Evolutionary conservation across 2,113 vertebrate genomes (phyloP).

Genomic region (Anoura caudifer): DNA sequence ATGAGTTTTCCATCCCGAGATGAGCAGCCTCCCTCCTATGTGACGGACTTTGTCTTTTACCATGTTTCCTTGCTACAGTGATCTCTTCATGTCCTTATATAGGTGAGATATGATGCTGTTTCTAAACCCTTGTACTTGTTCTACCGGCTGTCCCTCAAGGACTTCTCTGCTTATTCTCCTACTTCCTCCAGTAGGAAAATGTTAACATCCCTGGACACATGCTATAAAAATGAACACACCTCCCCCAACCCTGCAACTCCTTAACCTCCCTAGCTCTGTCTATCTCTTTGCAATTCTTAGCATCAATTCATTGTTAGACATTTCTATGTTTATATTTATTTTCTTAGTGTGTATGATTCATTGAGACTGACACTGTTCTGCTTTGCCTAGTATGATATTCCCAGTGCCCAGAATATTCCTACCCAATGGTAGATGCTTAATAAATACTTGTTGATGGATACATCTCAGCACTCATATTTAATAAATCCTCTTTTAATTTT

Average conservation of each 20-base stretch:
- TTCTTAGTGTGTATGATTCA: background rate
- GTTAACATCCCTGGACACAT: background rate
- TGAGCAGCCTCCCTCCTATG: too few species aligned
- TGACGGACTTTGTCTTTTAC: background rate
- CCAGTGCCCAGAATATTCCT: background rate
- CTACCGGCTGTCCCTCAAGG: background rate
- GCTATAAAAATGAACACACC: background rate
- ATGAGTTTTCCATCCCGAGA: background rate
- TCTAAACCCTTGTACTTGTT: background rate
- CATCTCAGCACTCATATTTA: background rate
- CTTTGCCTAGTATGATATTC: background rate
- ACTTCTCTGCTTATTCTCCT: background rate
- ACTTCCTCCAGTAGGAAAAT: background rate
- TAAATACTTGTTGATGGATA: background rate
- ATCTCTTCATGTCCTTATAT: background rate
- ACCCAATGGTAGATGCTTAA: background rate
- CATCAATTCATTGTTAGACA: background rate
- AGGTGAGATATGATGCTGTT: background rate
- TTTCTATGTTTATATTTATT: background rate
- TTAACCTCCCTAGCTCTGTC: background rate
- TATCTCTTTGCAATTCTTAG: background rate
- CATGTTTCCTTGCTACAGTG: background rate
- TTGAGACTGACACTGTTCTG: background rate
- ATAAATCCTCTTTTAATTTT: constrained; percentile 51
- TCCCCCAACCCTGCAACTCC: background rate